Evolutionary conservation across 92 coral and sea anemone species (phyloP).

Genomic region (Zoanthus gigantus): DNA sequence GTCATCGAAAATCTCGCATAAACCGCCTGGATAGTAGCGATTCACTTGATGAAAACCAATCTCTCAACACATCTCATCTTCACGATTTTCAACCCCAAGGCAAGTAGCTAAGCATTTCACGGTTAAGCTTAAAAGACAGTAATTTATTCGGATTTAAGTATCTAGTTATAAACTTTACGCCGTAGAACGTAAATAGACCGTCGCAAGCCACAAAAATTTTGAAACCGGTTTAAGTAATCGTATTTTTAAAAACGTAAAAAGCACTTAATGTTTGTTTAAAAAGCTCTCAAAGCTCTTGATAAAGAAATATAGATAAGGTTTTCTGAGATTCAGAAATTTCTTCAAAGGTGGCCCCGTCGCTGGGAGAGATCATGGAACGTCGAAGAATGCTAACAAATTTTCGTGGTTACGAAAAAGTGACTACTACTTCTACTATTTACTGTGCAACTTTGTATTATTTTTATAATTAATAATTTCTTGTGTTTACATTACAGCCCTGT

Average conservation of each 20-base stretch:
- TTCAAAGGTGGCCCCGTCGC: slow-evolving; percentile 49
- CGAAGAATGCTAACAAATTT: slow-evolving; percentile 45
- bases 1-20: slow-evolving; percentile 72
- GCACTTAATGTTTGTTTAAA: slow-evolving; percentile 85
- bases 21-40: slow-evolving; percentile 72
- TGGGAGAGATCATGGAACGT: slow-evolving; percentile 39
- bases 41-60: slow-evolving; percentile 68
- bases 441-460: slow-evolving; percentile 18
- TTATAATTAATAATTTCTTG: neutral
- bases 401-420: slow-evolving; percentile 15
- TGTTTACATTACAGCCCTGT: slow-evolving; percentile 7
- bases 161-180: slow-evolving; percentile 18
- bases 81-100: slow-evolving; percentile 54
- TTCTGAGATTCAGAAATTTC: slow-evolving; percentile 37
- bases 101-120: slow-evolving; percentile 65
- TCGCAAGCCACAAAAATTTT: slow-evolving; percentile 23
- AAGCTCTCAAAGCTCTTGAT: slow-evolving; percentile 78
- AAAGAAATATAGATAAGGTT: slow-evolving; percentile 32
- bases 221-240: slow-evolving; percentile 17
- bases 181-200: neutral
- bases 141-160: slow-evolving; percentile 26
- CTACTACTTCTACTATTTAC: neutral
- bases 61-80: slow-evolving; percentile 77
- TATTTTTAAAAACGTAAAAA: slow-evolving; percentile 57
- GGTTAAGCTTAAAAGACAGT: neutral